Evolutionary conservation across 2,797 vertebrate genomes (phyloP).

Genomic region (Falco cherrug): DNA sequence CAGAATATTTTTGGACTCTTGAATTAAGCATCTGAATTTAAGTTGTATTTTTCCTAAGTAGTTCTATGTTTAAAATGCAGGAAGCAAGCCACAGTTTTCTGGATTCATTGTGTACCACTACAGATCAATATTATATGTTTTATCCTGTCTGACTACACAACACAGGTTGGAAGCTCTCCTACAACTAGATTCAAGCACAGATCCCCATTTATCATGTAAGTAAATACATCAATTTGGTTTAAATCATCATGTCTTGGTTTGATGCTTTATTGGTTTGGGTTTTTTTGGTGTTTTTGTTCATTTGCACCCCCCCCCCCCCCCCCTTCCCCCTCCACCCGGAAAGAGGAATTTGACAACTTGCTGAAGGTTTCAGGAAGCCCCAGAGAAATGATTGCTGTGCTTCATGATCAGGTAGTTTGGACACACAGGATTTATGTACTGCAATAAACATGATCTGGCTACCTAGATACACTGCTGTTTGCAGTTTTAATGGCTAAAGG

Average conservation of each 20-base stretch:
- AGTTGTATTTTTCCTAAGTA: not conserved
- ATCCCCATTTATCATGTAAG: not conserved
- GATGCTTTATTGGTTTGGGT: too few relatives aligned
- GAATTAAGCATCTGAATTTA: not conserved
- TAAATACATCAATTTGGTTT: not conserved
- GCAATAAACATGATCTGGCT: not conserved
- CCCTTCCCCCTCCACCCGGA: not conserved
- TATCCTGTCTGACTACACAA: not conserved
- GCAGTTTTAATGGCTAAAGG: constrained; percentile 4
- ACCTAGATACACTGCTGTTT: not conserved
- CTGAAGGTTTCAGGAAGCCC: not conserved
- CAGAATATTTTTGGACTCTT: not conserved
- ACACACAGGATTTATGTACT: not conserved
- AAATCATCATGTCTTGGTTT: not conserved
- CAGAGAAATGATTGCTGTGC: not conserved
- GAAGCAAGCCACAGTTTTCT: not conserved
- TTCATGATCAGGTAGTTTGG: not conserved
- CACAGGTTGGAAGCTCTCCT: constrained; percentile 11
- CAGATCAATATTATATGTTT: constrained; percentile 5
- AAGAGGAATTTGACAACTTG: not conserved
- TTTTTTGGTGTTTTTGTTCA: too few relatives aligned
- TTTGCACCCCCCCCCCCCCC: too few relatives aligned
- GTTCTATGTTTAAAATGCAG: not conserved
- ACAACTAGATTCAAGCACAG: not conserved
- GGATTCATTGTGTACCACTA: not conserved